Percentiles rank a stretch among this genome's conserved stretches.
Evolutionary conservation across 2,888 invertebrate genomes (phyloP).

Genomic region (Dynastes maya): DNA sequence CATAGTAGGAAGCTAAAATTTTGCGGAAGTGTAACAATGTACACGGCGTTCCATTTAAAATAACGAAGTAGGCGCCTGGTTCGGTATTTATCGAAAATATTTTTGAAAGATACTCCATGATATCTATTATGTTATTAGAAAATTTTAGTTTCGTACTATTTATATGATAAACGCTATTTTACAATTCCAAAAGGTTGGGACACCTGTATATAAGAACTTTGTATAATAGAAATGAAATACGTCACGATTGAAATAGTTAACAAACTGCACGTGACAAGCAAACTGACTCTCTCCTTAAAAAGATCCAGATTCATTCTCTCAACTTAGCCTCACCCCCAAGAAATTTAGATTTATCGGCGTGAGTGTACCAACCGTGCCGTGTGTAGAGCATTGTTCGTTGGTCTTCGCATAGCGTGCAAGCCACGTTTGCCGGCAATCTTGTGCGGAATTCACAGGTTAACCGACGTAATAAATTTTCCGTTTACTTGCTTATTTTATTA

Average conservation of each 20-base stretch:
- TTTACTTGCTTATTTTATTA: conserved; percentile 36
- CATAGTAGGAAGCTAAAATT: no score
- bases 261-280: background rate
- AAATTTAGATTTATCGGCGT: conserved; percentile 15
- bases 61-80: no score
- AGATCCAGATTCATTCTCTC: conserved; percentile 9
- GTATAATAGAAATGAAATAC: background rate
- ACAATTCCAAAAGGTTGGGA: no score
- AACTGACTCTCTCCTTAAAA: background rate
- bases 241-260: background rate
- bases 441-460: conserved; percentile 15
- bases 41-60: no score
- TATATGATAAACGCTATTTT: no score
- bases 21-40: no score
- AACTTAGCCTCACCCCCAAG: background rate
- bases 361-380: background rate
- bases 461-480: conserved; percentile 29
- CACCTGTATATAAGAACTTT: background rate
- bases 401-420: background rate
- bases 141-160: no score
- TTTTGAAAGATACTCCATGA: no score
- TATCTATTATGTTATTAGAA: no score
- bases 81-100: no score
- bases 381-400: background rate
- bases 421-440: background rate